These are phyloP conservation scores for Scolopax mira DNA, from an alignment of 2,113 vertebrate genomes.

Conservation along the genomic window DNA sequence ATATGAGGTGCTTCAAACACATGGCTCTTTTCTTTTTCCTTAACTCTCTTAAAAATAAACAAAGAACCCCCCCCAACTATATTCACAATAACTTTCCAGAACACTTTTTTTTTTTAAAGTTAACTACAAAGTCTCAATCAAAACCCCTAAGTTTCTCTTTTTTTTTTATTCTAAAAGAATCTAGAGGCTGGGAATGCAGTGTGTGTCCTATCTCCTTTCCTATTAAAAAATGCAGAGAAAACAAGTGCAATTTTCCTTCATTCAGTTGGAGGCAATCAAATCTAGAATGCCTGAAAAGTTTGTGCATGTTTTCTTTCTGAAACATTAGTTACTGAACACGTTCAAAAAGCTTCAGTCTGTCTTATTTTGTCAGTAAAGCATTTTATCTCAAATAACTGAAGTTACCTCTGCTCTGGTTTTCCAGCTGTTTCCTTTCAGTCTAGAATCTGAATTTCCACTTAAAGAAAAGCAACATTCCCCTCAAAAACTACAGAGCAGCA, in stretches of 20 bases:
- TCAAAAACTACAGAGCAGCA: not conserved
- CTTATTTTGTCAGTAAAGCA: not conserved
- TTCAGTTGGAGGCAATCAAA: not conserved
- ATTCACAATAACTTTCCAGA: not conserved
- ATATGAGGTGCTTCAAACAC: not conserved
- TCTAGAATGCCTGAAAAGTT: not conserved
- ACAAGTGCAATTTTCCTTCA: not conserved
- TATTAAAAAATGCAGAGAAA: not conserved
- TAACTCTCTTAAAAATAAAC: not conserved
- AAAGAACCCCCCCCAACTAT: not conserved
- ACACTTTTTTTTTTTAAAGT: not conserved
- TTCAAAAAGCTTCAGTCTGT: not conserved
- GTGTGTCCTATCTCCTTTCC: not conserved
- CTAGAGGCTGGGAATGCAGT: not conserved
- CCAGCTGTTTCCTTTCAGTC: not conserved
- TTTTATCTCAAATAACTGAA: not conserved
- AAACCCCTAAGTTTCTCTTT: rapidly evolving
- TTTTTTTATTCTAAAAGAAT: not conserved
- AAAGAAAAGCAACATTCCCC: not conserved
- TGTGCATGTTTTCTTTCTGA: not conserved
- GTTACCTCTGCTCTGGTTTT: not conserved
- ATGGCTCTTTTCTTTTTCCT: not conserved
- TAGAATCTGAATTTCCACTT: not conserved
- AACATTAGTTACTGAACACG: not conserved
- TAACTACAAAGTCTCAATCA: not conserved